Evolutionary conservation across 2,797 vertebrate species (phyloP), one percentile per base, ranked within the genome.

Genomic region (Crypturellus tataupa): DNA sequence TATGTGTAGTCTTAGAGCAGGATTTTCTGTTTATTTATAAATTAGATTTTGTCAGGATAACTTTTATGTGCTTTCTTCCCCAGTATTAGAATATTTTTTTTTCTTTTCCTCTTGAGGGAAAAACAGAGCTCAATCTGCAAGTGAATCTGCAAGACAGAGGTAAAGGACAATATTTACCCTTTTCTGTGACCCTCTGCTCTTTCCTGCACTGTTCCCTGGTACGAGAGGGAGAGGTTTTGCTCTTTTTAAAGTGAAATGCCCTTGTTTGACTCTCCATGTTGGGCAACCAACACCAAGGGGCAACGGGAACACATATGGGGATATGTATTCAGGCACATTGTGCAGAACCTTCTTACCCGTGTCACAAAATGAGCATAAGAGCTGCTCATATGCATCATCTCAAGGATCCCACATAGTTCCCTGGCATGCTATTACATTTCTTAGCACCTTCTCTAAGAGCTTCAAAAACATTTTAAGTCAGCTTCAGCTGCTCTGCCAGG

Each of bases 401-500:
- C 64, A 91, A 72, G 65, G 18, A 64, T n/a, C 51, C 31, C 37
- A 77, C 0, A 0, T 68, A 55, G 31, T 46, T 93, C 55, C 84
- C 68, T 75, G 51, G 39, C 76, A 94, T 96, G 96, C 78, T 87
- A 18, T 53, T 84, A 59, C 68, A 58, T 95, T 95, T 92, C 93
- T 95, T 91, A 95, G 80, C 87, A 68, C 91, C 84, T 93, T 93
- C 89, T 84, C 91, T 47, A 80, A 93, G 81, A 94, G 87, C 81
- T 97, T 90, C 68, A 93, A 83, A 85, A 96, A 94, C 35, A 21
- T 95, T 97, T 98, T 95, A 98, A 98, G 96, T 97, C 97, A 97
- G 96, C 96, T 98, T 97, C 97, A 98, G 96, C 97, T 98, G 97
- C 96, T 98, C 97, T 98, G 97, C 98, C 97, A 98, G 97, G 97